Evolutionary conservation across 2,797 vertebrate species (phyloP).

Genomic region (Phalanger gymnotis): DNA sequence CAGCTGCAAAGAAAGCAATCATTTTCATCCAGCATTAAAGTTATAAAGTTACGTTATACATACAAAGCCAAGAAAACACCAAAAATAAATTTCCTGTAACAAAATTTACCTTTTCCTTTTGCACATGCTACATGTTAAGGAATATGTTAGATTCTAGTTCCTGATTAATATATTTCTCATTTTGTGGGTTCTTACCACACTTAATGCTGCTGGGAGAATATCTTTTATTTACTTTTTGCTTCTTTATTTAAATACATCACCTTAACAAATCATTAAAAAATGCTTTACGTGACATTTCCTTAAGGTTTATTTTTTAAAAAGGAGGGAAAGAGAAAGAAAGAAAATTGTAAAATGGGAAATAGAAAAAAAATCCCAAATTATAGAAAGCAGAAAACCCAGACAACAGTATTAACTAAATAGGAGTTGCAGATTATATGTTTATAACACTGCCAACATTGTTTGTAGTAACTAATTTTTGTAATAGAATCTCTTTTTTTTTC

Average conservation of each 20-base stretch:
- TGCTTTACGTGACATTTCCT: constrained; percentile 9
- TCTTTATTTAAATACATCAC: constrained; percentile 8
- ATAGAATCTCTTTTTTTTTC: constrained; percentile 45
- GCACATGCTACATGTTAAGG: constrained; percentile 48
- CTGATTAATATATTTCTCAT: constrained; percentile 46
- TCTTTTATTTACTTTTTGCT: not conserved
- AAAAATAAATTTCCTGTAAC: constrained; percentile 47
- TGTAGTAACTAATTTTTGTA: constrained; percentile 45
- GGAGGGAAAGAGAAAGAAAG: constrained; percentile 8
- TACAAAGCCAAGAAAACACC: constrained; percentile 31
- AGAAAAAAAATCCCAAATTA: constrained; percentile 43
- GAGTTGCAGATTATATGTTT: not conserved
- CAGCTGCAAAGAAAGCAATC: constrained; percentile 40
- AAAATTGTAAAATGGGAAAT: constrained; percentile 38
- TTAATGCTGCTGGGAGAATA: constrained; percentile 17
- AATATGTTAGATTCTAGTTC: constrained; percentile 43
- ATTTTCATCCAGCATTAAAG: constrained; percentile 39
- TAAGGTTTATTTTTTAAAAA: constrained; percentile 9
- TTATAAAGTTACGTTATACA: constrained; percentile 58
- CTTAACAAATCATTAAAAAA: constrained; percentile 43
- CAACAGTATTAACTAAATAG: not conserved
- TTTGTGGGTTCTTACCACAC: not conserved
- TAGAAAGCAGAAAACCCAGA: not conserved
- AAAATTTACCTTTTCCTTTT: constrained; percentile 47
- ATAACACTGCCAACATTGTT: not conserved